A percentile compares a stretch with the other conserved stretches of the same genome.
Conservation (phyloP, 2,888 invertebrate genomes). For the Cantharis flavilabris region DNA sequence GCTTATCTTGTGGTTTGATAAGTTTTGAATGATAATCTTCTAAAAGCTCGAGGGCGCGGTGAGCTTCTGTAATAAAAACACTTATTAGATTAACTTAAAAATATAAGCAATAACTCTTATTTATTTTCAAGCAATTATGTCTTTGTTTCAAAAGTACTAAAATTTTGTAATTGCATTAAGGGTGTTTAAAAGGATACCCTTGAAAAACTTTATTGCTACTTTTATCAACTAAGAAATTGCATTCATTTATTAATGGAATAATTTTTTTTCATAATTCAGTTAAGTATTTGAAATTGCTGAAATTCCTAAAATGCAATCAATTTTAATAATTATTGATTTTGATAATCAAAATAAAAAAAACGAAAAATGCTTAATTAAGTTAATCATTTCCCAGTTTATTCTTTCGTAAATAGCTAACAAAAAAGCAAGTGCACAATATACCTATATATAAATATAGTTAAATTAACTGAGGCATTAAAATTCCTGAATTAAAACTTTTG, state of each 20-base stretch:
- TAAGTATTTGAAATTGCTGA: no score
- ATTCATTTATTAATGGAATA: not conserved
- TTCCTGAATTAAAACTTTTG: not conserved
- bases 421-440: not conserved
- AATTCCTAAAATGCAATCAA: no score
- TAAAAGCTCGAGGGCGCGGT: conserved; percentile 95
- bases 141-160: not conserved
- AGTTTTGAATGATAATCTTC: conserved; percentile 98
- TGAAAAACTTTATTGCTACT: not conserved
- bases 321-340: no score
- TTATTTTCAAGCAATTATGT: not conserved
- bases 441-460: not conserved
- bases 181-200: not conserved
- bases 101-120: conserved; percentile 3
- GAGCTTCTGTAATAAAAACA: conserved; percentile 79
- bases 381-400: not conserved
- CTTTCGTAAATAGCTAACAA: not conserved
- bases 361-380: not conserved
- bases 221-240: not conserved
- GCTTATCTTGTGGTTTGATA: conserved; percentile 91
- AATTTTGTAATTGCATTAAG: not conserved
- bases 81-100: conserved; percentile 10
- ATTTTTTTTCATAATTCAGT: not conserved
- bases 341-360: not conserved
- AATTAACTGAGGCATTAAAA: not conserved